These are phyloP conservation scores for Carposina sasakii DNA, from an alignment of 1,140 invertebrate species.

Conservation along the genomic window DNA sequence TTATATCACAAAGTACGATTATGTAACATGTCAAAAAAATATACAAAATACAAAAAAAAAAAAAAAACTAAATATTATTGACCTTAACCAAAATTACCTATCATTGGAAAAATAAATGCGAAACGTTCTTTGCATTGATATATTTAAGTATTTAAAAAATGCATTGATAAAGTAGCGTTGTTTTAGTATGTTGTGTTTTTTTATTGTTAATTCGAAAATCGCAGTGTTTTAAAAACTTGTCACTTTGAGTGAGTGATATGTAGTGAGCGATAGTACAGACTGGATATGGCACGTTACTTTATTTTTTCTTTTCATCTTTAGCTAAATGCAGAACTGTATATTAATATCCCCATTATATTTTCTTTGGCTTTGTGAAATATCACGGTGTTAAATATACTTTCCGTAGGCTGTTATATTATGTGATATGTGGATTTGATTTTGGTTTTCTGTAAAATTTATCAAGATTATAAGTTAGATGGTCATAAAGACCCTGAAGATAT, in stretches of 20 bases:
- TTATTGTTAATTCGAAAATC: not conserved
- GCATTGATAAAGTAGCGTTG: not conserved
- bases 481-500: conserved; percentile 65
- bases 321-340: conserved; percentile 37
- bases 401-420: conserved; percentile 42
- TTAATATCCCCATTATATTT: conserved; percentile 53
- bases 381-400: conserved; percentile 59
- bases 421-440: conserved; percentile 53
- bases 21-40: conserved; percentile 69
- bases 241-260: conserved; percentile 56
- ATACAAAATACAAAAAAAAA: conserved; percentile 49
- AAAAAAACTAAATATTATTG: conserved; percentile 37
- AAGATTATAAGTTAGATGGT: conserved; percentile 8
- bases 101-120: conserved; percentile 46
- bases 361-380: conserved; percentile 70
- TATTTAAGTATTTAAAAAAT: not conserved
- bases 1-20: conserved; percentile 66
- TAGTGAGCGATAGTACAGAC: conserved; percentile 7
- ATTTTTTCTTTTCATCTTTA: conserved; percentile 35
- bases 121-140: conserved; percentile 22
- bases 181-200: not conserved
- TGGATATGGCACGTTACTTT: conserved; percentile 55
- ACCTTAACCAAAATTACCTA: conserved; percentile 25
- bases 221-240: conserved; percentile 19
- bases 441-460: conserved; percentile 33